Conservation (phyloP, 2,113 vertebrate genomes). For the Oplegnathus fasciatus region DNA sequence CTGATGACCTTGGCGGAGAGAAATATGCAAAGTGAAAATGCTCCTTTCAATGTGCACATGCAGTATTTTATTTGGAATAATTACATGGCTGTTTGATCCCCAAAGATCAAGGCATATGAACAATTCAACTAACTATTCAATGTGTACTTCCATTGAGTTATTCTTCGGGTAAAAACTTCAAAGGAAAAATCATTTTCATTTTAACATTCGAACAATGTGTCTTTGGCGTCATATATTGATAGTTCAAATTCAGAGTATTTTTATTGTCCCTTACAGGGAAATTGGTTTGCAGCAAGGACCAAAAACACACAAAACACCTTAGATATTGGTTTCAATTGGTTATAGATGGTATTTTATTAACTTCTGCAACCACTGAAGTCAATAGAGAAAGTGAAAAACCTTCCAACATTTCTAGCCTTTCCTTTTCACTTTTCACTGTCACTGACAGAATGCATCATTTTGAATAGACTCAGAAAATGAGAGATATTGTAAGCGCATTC, state of each 20-base stretch:
- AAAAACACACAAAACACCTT: no score
- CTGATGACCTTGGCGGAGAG: not conserved
- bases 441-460: not conserved
- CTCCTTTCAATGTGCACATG: no score
- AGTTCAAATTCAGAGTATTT: no score
- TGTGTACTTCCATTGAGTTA: not conserved
- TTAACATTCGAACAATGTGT: not conserved
- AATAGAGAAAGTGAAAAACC: not conserved
- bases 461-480: not conserved
- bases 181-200: no score
- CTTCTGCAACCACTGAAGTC: not conserved
- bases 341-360: not conserved
- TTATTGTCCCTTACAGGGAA: no score
- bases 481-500: not conserved
- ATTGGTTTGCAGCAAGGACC: no score
- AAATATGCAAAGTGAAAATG: no score
- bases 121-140: no score
- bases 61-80: not conserved
- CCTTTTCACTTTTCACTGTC: not conserved
- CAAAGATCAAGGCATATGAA: no score
- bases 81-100: not conserved
- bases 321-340: not conserved
- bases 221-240: not conserved
- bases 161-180: not conserved
- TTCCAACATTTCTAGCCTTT: not conserved